Percentiles rank a stretch among this genome's conserved stretches.
Evolutionary conservation across 2,888 invertebrate genomes (phyloP).

Genomic region (Tyria jacobaeae): DNA sequence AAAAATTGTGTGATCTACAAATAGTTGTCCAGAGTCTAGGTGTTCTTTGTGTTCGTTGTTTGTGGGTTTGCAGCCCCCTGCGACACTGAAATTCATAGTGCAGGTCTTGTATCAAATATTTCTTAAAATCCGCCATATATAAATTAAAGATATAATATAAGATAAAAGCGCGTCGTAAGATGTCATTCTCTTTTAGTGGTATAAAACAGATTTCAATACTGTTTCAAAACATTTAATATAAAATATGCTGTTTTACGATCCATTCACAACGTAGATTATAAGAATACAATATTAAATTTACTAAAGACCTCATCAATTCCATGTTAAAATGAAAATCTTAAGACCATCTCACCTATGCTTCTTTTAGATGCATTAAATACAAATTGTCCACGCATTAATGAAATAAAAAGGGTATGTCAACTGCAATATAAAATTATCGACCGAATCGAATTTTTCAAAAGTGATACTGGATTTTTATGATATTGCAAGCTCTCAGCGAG

Average conservation of each 20-base stretch:
- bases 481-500: conserved; percentile 50
- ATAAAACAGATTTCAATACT: background rate
- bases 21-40: no score
- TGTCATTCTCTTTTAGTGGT: no score
- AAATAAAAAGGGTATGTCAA: conserved; percentile 32
- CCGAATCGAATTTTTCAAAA: conserved; percentile 52
- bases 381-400: conserved; percentile 28
- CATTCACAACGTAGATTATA: background rate
- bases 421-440: conserved; percentile 49
- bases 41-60: no score
- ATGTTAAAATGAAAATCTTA: background rate
- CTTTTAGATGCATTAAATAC: conserved; percentile 19
- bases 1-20: no score
- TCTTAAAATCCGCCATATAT: no score
- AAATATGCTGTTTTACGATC: background rate
- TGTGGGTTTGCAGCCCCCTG: no score
- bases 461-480: conserved; percentile 52
- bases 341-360: background rate
- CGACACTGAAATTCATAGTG: no score
- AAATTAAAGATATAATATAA: no score
- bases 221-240: background rate
- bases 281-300: background rate
- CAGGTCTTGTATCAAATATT: no score
- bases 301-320: background rate
- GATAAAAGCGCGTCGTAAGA: no score